phyloP scores from a whole-genome alignment of 2,888 invertebrate species.

The Theretra japonica region DNA sequence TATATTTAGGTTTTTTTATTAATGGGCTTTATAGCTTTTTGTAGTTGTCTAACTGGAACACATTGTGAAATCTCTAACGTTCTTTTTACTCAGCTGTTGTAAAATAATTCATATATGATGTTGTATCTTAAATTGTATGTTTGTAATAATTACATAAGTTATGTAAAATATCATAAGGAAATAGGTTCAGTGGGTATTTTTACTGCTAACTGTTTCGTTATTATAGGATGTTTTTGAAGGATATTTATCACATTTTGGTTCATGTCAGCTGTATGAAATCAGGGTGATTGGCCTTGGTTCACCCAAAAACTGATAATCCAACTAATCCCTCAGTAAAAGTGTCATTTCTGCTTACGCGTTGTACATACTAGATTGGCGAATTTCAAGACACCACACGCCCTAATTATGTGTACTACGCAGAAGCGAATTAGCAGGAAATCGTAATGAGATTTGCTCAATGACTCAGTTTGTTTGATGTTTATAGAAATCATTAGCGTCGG shows the following conservation, averaged over 20 bases:
- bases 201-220: no score
- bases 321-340: slow-evolving; percentile 17
- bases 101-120: no score
- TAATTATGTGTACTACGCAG: slow-evolving; percentile 49
- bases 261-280: not conserved
- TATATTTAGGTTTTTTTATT: no score
- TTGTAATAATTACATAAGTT: no score
- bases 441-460: slow-evolving; percentile 49
- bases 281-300: slow-evolving; percentile 5
- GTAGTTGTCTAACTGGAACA: no score
- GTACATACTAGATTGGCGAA: not conserved
- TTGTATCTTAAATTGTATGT: no score
- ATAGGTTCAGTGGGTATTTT: no score
- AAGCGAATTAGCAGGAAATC: slow-evolving; percentile 45
- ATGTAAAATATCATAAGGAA: no score
- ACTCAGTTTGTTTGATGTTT: slow-evolving; percentile 49
- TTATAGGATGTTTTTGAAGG: no score
- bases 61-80: no score
- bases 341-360: slow-evolving; percentile 25
- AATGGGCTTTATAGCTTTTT: no score
- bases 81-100: no score
- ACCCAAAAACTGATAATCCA: not conserved
- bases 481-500: slow-evolving; percentile 22
- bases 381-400: slow-evolving; percentile 19
- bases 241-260: not conserved